Base-by-base conservation (phyloP, 2,113 vertebrate genomes). In the Aleadryas rufinucha region DNA sequence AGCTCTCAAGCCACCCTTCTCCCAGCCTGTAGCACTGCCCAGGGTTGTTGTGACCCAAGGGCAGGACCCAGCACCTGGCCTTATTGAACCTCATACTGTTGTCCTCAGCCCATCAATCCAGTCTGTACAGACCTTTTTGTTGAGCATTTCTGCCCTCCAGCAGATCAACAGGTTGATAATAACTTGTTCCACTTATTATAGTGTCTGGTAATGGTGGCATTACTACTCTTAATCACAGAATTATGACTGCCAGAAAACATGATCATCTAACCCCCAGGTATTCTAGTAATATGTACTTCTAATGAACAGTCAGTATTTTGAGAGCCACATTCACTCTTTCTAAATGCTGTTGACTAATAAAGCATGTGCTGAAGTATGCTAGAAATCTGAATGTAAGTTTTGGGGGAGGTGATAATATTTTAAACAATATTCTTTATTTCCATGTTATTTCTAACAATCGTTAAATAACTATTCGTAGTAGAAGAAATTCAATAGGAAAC, bases 391-490 rank as follows among this genome's bases (percentile, higher is more conserved):
- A 53, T 47, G 27, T 44, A 35, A 41, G 14, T 49, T 82, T 45
- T 10, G 7, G 3, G 1, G 0, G 1, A 0, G 0, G 6, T 78
- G 24, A 13, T 71, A 5, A 9, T 66, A 19, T 76, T 84, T 80
- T 49, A 47, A 90, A 50, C 17, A 72, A 18, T 33, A 35, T 22
- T 49, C 8, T 53, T 69, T 65, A n/a, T 63, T 69, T 63, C 10
- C 8, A 9, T 71, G 42, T 56, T 76, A 44, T 83, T 91, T 80
- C 42, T 84, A 47, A 13, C 53, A 15, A 52, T 57, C 7, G 7
- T 85, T 21, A 74, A 76, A 35, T 69, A 74, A 47, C 60, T 47
- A 31, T 66, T 93, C 6, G 2, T 57, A n/a, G 14, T 41, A 33
- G 11, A 56, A 57, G 33, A 93, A 65, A 41, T 22, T 65, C n/a